These are phyloP conservation scores for Engraulis encrasicolus DNA, from an alignment of 2,113 vertebrate species.

Conservation along the genomic window DNA sequence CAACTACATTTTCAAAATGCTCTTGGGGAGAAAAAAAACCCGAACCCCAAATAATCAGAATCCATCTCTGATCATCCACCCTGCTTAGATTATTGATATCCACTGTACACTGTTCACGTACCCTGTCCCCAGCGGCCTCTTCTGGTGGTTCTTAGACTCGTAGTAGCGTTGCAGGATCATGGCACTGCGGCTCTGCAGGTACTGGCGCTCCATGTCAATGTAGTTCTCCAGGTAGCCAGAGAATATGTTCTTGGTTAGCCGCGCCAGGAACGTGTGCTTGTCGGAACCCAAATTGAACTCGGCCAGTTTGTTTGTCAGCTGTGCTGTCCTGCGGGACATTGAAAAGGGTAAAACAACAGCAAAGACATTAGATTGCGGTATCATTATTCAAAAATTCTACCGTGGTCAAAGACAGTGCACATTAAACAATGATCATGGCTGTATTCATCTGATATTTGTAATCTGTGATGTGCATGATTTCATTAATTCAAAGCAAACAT, in stretches of 20 bases:
- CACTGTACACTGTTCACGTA: too few relatives aligned
- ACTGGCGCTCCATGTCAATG: conserved; percentile 94
- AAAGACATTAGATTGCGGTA: not conserved
- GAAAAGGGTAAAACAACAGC: not conserved
- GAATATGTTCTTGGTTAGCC: conserved; percentile 99
- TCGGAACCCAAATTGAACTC: conserved; percentile 99
- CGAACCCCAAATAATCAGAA: too few relatives aligned
- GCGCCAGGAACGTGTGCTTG: conserved; percentile 98
- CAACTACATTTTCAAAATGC: too few relatives aligned
- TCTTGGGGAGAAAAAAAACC: too few relatives aligned
- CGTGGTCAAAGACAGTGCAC: too few relatives aligned
- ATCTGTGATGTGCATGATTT: too few relatives aligned
- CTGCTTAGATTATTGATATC: too few relatives aligned
- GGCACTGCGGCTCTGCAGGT: conserved; percentile 91
- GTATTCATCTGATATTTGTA: too few relatives aligned
- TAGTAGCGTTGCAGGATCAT: conserved; percentile 96
- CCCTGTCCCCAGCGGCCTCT: conserved; percentile 92
- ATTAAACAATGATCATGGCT: too few relatives aligned
- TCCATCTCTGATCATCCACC: too few relatives aligned
- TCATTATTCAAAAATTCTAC: not conserved
- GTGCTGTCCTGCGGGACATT: conserved; percentile 82
- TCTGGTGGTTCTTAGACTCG: conserved; percentile 99
- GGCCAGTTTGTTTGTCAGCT: conserved; percentile 90
- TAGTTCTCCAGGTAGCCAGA: conserved; percentile 97
- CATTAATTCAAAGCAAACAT: too few relatives aligned